These are phyloP conservation scores for Chloroclystis v-ata DNA, from an alignment of 2,888 invertebrate genomes.

Conservation along the genomic window DNA sequence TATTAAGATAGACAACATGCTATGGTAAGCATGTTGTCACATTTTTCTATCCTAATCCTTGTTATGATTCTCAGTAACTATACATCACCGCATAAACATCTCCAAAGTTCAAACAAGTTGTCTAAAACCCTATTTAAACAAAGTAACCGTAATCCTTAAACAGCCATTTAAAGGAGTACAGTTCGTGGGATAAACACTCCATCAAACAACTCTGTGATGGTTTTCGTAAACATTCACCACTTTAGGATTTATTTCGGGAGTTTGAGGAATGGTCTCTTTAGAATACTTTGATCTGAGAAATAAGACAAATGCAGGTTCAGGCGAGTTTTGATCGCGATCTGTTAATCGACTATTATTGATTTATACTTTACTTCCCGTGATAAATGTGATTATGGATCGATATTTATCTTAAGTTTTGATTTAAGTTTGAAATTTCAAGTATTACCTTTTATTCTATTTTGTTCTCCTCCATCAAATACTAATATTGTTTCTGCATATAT, in stretches of 20 bases:
- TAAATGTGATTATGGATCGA: no score
- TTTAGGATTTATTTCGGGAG: slow-evolving; percentile 40
- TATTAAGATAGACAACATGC: no score
- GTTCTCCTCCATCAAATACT: no score
- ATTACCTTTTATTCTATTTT: no score
- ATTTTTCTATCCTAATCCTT: no score
- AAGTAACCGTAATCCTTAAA: slow-evolving; percentile 22
- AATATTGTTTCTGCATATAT: no score
- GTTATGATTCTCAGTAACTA: not conserved
- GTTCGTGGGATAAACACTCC: slow-evolving; percentile 30
- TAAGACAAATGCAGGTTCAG: not conserved
- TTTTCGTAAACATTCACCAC: slow-evolving; percentile 37
- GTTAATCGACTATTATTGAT: no score
- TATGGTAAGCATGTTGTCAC: no score
- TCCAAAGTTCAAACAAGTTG: slow-evolving; percentile 11
- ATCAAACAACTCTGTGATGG: slow-evolving; percentile 28
- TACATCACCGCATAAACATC: not conserved
- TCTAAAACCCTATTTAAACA: slow-evolving; percentile 13
- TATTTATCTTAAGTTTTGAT: no score
- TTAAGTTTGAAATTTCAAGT: no score
- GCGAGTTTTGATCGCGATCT: not conserved
- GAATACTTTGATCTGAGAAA: slow-evolving; percentile 1
- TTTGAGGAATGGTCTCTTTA: slow-evolving; percentile 3
- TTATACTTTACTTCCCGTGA: no score
- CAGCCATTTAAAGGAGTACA: slow-evolving; percentile 28